These are phyloP conservation scores for Stegodyphus mimosarum DNA, from an alignment of 1,140 invertebrate species.

Conservation along the genomic window DNA sequence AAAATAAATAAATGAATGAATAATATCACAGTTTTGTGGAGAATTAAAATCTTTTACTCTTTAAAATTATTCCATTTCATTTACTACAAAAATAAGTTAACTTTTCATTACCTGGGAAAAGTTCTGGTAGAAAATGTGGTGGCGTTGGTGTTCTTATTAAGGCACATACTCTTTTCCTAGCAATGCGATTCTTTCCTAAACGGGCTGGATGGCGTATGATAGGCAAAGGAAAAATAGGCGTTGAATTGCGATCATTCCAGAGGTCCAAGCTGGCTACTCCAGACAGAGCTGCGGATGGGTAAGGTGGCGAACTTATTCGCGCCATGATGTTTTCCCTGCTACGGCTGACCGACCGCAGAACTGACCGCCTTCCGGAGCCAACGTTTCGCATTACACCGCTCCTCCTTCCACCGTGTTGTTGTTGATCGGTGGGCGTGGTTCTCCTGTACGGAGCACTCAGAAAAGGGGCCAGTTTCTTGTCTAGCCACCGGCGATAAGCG, in stretches of 20 bases:
- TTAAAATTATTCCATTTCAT: no score
- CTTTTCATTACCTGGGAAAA: conserved; percentile 28
- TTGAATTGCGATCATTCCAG: conserved; percentile 34
- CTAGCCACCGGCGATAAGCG: conserved; percentile 42
- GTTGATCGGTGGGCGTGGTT: conserved; percentile 30
- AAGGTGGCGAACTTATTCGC: conserved; percentile 8
- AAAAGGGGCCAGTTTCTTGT: conserved; percentile 37
- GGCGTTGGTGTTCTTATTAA: conserved; percentile 43
- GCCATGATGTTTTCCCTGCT: conserved; percentile 1
- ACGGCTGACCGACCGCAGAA: not conserved
- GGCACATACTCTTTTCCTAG: conserved; percentile 18
- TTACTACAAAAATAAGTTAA: not conserved
- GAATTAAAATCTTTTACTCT: no score
- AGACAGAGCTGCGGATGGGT: not conserved
- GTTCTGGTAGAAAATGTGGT: conserved; percentile 25
- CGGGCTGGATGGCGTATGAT: conserved; percentile 35
- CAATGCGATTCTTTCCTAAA: conserved; percentile 27
- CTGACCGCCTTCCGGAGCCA: not conserved
- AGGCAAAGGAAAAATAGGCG: conserved; percentile 47
- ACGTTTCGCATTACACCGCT: not conserved
- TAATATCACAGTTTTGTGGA: no score
- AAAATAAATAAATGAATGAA: no score
- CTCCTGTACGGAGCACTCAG: not conserved
- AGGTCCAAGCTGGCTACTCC: conserved; percentile 38
- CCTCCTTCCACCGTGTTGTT: conserved; percentile 3